Conservation (phyloP, 2,888 invertebrate species). For the Campoletis raptor region DNA sequence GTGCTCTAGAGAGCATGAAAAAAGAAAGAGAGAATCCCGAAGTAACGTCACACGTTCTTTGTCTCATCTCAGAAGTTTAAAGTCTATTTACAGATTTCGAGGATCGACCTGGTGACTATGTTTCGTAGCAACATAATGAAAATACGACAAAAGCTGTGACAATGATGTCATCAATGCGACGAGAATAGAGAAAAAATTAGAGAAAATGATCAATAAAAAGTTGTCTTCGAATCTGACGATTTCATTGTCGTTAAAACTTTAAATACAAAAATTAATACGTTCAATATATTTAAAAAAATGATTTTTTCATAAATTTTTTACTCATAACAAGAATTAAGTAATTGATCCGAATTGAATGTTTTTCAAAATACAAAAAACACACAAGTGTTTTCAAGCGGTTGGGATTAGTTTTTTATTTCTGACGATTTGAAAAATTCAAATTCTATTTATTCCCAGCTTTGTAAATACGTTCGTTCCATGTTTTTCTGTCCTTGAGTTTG, state of each 20-base stretch:
- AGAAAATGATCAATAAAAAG: not conserved
- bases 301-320: not conserved
- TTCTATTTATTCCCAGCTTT: not conserved
- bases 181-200: slow-evolving; percentile 11
- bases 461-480: not conserved
- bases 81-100: slow-evolving; percentile 65
- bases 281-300: not conserved
- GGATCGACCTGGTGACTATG: slow-evolving; percentile 46
- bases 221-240: not conserved
- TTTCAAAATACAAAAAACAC: not conserved
- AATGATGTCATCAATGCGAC: slow-evolving; percentile 14
- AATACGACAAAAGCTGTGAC: slow-evolving; percentile 7
- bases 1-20: not conserved
- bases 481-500: not conserved
- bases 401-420: not conserved
- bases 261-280: not conserved
- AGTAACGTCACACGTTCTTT: slow-evolving; percentile 54
- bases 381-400: not conserved
- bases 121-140: slow-evolving; percentile 9
- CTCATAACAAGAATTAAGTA: not conserved
- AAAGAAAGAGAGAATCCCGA: slow-evolving; percentile 16
- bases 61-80: slow-evolving; percentile 56
- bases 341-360: not conserved
- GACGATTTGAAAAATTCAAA: not conserved
- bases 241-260: not conserved